Percentiles rank a stretch among this genome's conserved stretches.
phyloP scores from a whole-genome alignment of 2,113 vertebrate species.

The Setophaga petechia region DNA sequence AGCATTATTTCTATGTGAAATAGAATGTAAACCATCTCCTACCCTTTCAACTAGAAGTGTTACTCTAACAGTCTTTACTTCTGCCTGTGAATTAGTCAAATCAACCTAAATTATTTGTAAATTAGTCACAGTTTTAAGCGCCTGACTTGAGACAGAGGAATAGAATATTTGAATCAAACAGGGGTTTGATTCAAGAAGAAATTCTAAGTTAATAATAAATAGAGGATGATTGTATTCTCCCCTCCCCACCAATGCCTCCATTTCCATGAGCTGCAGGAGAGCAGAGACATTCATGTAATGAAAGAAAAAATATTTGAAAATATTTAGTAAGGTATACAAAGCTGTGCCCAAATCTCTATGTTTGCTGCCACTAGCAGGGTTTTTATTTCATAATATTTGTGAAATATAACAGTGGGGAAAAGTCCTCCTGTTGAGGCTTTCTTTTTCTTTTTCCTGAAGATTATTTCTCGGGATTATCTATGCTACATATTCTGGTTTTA shows the following conservation, averaged over 20 bases:
- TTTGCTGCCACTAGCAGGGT: neutral
- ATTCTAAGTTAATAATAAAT: neutral
- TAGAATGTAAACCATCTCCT: neutral
- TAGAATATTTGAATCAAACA: neutral
- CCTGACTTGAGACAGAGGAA: neutral
- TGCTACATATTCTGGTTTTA: neutral
- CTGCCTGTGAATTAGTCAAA: neutral
- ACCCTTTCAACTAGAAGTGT: neutral
- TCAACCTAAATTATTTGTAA: neutral
- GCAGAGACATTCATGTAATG: neutral
- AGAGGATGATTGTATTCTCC: neutral
- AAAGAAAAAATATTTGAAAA: neutral
- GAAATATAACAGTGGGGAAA: neutral
- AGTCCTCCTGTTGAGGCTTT: neutral
- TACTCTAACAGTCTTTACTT: neutral
- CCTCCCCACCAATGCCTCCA: neutral
- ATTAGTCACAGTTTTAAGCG: neutral
- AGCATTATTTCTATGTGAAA: neutral
- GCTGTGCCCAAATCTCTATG: neutral
- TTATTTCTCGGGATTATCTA: neutral
- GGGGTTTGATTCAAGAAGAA: neutral
- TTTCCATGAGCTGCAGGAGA: neutral
- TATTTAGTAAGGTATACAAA: neutral
- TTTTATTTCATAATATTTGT: neutral
- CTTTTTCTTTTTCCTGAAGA: neutral